Conservation (phyloP, 2,113 vertebrate genomes). For the Oryzias curvinotus region DNA sequence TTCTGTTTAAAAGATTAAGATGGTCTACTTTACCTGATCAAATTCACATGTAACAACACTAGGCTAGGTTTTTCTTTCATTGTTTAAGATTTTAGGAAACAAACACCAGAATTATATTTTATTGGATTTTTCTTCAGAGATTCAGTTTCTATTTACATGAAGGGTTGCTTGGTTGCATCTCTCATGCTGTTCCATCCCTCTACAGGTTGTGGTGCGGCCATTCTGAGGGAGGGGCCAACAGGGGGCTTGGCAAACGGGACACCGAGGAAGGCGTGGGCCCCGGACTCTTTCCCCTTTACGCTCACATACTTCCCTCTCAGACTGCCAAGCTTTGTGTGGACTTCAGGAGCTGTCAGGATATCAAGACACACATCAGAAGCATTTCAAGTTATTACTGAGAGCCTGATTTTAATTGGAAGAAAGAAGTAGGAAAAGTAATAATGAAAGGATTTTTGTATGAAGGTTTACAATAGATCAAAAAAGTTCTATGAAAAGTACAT, state of each 20-base stretch:
- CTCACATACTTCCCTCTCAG: conserved; percentile 56
- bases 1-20: background rate
- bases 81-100: too few relatives aligned
- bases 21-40: conserved; percentile 69
- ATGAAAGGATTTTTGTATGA: too few relatives aligned
- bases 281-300: conserved; percentile 70
- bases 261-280: conserved; percentile 79
- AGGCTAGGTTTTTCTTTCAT: too few relatives aligned
- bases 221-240: conserved; percentile 76
- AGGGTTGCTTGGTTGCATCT: conserved; percentile 70
- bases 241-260: conserved; percentile 89
- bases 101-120: too few relatives aligned
- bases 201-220: conserved; percentile 78
- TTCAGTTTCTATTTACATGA: too few relatives aligned
- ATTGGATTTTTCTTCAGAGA: too few relatives aligned
- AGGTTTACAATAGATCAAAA: too few relatives aligned
- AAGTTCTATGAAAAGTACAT: too few relatives aligned
- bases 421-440: too few relatives aligned
- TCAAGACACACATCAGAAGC: background rate
- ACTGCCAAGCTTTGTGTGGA: conserved; percentile 63
- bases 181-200: conserved; percentile 80
- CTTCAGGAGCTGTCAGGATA: conserved; percentile 64
- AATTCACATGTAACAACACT: too few relatives aligned
- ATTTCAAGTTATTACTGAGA: background rate
- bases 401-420: too few relatives aligned